These are phyloP conservation scores for Tetragonisca angustula DNA, from an alignment of 2,888 invertebrate genomes.

Conservation along the genomic window DNA sequence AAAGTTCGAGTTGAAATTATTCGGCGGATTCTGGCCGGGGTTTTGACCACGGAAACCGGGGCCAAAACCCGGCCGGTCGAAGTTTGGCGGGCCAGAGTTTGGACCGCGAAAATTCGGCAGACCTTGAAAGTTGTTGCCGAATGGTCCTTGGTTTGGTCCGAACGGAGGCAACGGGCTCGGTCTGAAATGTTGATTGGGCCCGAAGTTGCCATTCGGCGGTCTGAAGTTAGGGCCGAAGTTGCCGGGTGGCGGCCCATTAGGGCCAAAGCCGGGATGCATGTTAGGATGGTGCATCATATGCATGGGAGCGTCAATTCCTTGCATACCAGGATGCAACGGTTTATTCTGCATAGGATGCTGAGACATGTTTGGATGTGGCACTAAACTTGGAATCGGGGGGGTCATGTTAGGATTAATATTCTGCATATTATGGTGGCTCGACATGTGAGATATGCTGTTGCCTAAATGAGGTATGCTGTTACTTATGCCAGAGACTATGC, in stretches of 20 bases:
- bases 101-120: conserved; percentile 79
- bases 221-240: conserved; percentile 75
- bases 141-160: conserved; percentile 74
- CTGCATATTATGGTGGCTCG: conserved; percentile 80
- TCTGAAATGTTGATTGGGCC: conserved; percentile 78
- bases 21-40: conserved; percentile 70
- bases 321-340: conserved; percentile 67
- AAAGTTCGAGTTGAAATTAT: conserved; percentile 69
- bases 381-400: conserved; percentile 71
- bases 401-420: conserved; percentile 80
- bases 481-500: conserved; percentile 65
- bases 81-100: conserved; percentile 76
- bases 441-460: conserved; percentile 66
- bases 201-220: conserved; percentile 79
- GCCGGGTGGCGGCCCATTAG: conserved; percentile 78
- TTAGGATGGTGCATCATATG: conserved; percentile 79
- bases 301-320: conserved; percentile 76
- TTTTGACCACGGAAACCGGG: conserved; percentile 78
- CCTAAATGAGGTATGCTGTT: conserved; percentile 67
- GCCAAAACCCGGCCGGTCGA: conserved; percentile 79
- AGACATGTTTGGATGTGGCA: conserved; percentile 74
- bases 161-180: conserved; percentile 78
- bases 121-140: conserved; percentile 75
- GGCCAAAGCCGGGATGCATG: conserved; percentile 79
- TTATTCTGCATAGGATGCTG: conserved; percentile 73